Conservation (phyloP, 2,888 invertebrate species). For the Calephelis perditalis region DNA sequence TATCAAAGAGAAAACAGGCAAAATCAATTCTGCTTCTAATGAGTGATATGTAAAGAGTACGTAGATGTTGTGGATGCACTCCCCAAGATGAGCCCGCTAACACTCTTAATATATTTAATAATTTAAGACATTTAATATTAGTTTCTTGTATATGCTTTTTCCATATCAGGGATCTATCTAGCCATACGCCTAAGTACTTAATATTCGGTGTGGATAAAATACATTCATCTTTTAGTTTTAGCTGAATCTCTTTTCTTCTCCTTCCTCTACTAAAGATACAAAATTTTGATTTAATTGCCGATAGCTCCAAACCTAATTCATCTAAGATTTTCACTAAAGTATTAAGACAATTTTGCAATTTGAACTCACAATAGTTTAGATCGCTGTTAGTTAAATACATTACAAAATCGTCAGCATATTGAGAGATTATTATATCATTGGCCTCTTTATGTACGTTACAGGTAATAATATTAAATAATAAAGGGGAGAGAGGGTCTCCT, state of each 20-base stretch:
- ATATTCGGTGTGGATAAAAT: conserved; percentile 6
- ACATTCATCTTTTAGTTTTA: conserved; percentile 16
- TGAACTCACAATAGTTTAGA: background rate
- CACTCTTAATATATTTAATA: conserved; percentile 22
- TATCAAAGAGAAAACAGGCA: no score
- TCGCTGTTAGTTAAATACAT: conserved; percentile 3
- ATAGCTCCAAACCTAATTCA: conserved; percentile 24
- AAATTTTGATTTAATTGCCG: conserved; percentile 19
- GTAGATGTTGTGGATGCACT: no score
- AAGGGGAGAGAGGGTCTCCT: conserved; percentile 36
- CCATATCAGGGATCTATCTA: no score
- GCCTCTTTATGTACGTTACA: conserved; percentile 11
- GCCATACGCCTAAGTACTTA: conserved; percentile 16
- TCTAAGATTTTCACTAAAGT: conserved; percentile 10
- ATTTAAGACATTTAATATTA: conserved; percentile 16
- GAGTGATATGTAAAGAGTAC: no score
- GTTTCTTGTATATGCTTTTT: conserved; percentile 24
- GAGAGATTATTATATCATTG: conserved; percentile 15
- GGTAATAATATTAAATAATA: conserved; percentile 35
- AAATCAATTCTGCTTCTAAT: no score
- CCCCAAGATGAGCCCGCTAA: background rate
- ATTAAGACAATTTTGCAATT: conserved; percentile 20
- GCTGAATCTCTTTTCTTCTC: no score
- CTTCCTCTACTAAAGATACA: no score
- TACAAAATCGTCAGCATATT: conserved; percentile 17